Evolutionary conservation across 1,140 invertebrate species (phyloP).

Genomic region (Acromyrmex heyeri): DNA sequence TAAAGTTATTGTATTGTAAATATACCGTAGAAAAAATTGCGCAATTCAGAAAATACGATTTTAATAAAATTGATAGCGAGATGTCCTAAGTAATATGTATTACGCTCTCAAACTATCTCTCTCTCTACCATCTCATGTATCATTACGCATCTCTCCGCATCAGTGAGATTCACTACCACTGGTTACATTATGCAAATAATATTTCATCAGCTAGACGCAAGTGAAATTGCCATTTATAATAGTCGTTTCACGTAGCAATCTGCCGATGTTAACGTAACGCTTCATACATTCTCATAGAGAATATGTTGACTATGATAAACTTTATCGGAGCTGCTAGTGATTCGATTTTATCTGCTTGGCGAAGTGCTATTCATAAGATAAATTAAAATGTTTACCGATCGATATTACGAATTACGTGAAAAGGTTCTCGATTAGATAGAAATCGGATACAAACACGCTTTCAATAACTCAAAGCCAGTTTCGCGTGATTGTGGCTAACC

Average conservation of each 20-base stretch:
- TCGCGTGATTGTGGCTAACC: not conserved
- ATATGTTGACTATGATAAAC: conserved; percentile 29
- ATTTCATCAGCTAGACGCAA: conserved; percentile 28
- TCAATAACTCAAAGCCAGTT: not conserved
- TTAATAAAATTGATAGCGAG: conserved; percentile 2
- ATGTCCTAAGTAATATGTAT: not conserved
- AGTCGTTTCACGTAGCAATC: conserved; percentile 19
- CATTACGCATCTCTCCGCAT: conserved; percentile 13
- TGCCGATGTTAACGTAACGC: conserved; percentile 28
- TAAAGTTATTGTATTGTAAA: not conserved
- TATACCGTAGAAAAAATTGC: not conserved
- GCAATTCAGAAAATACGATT: not conserved
- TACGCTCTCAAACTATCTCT: not conserved
- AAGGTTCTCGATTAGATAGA: conserved; percentile 6
- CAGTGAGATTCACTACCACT: not conserved
- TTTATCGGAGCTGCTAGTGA: conserved; percentile 28
- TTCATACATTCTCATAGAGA: not conserved
- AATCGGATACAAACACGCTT: not conserved
- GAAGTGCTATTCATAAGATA: conserved; percentile 9
- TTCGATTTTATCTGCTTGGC: not conserved
- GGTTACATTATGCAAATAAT: conserved; percentile 51
- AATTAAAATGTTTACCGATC: conserved; percentile 33
- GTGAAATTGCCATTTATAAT: conserved; percentile 45
- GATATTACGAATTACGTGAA: conserved; percentile 9
- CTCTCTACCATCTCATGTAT: not conserved